phyloP scores from a whole-genome alignment of 2,113 vertebrate genomes.

The Synchiropus splendidus region DNA sequence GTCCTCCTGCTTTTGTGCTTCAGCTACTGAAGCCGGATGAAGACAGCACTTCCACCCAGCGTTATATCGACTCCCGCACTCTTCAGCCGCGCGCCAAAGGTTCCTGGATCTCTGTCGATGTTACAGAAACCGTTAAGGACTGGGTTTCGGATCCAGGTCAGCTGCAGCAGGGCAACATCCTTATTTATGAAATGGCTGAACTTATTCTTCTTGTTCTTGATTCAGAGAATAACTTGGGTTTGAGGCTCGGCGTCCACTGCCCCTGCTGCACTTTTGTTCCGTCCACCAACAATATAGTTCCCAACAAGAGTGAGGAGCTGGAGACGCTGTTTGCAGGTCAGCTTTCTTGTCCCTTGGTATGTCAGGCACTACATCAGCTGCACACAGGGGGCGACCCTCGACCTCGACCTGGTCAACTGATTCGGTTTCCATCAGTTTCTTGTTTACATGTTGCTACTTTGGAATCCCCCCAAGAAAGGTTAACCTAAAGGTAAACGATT shows the following conservation, averaged over 20 bases:
- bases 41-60: slow-evolving; percentile 80
- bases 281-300: slow-evolving; percentile 93
- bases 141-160: slow-evolving; percentile 92
- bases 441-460: too few species aligned
- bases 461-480: too few species aligned
- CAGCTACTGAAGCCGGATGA: slow-evolving; percentile 90
- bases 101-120: slow-evolving; percentile 90
- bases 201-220: neutral
- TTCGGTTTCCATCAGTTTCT: too few species aligned
- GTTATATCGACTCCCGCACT: slow-evolving; percentile 94
- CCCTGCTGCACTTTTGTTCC: slow-evolving; percentile 94
- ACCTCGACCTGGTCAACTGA: too few species aligned
- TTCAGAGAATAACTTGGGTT: slow-evolving; percentile 88
- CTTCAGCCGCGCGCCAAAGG: slow-evolving; percentile 86
- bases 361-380: too few species aligned
- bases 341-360: neutral
- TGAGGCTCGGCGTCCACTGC: slow-evolving; percentile 96
- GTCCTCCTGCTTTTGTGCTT: slow-evolving; percentile 3
- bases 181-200: neutral
- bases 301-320: slow-evolving; percentile 94
- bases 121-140: slow-evolving; percentile 90
- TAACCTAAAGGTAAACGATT: too few species aligned
- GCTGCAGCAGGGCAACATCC: slow-evolving; percentile 1
- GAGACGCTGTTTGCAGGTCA: slow-evolving; percentile 94
- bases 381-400: too few species aligned